Evolutionary conservation across 1,140 invertebrate genomes (phyloP).

Genomic region (Drosophila suzukii): DNA sequence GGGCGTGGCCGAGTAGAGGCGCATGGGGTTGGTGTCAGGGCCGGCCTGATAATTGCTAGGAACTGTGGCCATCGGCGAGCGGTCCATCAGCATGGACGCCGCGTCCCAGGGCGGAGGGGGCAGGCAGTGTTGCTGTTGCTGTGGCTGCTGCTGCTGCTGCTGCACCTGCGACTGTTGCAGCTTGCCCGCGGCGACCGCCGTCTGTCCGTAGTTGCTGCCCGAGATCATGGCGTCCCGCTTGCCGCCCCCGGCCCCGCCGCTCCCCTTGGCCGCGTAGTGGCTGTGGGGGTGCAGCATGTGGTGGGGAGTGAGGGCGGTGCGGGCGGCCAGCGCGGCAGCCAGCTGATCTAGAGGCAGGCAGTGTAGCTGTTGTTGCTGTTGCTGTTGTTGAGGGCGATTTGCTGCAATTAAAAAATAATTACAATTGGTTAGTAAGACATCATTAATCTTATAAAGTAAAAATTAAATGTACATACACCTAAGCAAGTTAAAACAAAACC

Average conservation of each 20-base stretch:
- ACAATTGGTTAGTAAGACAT: too few species aligned
- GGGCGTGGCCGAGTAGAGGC: constrained; percentile 55
- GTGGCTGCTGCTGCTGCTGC: constrained; percentile 29
- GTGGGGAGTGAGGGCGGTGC: constrained; percentile 82
- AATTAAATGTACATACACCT: too few species aligned
- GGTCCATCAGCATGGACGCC: constrained; percentile 70
- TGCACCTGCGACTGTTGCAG: constrained; percentile 42
- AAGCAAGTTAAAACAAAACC: too few species aligned
- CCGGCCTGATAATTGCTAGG: constrained; percentile 85
- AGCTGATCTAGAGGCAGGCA: constrained; percentile 76
- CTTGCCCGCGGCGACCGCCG: constrained; percentile 27
- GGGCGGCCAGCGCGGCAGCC: constrained; percentile 73
- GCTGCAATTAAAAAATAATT: neutral
- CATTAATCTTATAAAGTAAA: too few species aligned
- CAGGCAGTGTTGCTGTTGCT: constrained; percentile 67
- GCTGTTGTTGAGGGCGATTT: constrained; percentile 1
- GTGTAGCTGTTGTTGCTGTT: constrained; percentile 57
- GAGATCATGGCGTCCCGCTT: constrained; percentile 83
- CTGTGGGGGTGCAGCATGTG: constrained; percentile 72
- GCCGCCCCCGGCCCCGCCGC: constrained; percentile 47
- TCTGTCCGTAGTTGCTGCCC: constrained; percentile 66
- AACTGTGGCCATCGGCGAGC: constrained; percentile 85
- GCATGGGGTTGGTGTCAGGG: constrained; percentile 78
- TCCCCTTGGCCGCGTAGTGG: constrained; percentile 63
- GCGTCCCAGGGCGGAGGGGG: constrained; percentile 67